These are phyloP conservation scores for Thermophis baileyi DNA, from an alignment of 2,113 vertebrate genomes.

Conservation along the genomic window DNA sequence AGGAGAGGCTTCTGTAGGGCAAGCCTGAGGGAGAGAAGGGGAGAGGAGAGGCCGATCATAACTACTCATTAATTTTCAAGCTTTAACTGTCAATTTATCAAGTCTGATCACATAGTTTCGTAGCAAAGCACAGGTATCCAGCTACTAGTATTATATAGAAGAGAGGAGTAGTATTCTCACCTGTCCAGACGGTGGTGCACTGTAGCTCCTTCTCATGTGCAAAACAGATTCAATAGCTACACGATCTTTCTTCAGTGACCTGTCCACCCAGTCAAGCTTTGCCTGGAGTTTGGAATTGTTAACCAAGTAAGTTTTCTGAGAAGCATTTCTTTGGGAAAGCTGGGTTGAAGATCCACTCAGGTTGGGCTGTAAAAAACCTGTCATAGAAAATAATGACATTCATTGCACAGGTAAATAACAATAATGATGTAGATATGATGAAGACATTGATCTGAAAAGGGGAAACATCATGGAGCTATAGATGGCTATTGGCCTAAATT, in stretches of 20 bases:
- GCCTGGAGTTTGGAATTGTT: conserved; percentile 30
- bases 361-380: conserved; percentile 33
- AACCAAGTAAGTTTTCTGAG: not conserved
- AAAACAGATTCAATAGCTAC: conserved; percentile 49
- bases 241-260: conserved; percentile 52
- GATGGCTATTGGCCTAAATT: not conserved
- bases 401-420: not conserved
- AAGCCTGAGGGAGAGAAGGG: too few relatives aligned
- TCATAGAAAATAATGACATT: conserved; percentile 14
- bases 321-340: conserved; percentile 22
- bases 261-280: conserved; percentile 45
- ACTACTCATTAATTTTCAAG: too few relatives aligned
- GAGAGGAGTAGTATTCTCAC: not conserved
- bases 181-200: not conserved
- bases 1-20: too few relatives aligned
- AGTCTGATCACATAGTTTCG: too few relatives aligned
- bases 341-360: conserved; percentile 25
- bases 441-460: not conserved
- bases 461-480: not conserved
- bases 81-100: too few relatives aligned
- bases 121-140: too few relatives aligned
- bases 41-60: too few relatives aligned
- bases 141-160: not conserved
- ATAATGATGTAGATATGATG: not conserved
- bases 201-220: conserved; percentile 6